Conservation (phyloP, 2,888 invertebrate genomes). For the Nomada lathburiana region DNA sequence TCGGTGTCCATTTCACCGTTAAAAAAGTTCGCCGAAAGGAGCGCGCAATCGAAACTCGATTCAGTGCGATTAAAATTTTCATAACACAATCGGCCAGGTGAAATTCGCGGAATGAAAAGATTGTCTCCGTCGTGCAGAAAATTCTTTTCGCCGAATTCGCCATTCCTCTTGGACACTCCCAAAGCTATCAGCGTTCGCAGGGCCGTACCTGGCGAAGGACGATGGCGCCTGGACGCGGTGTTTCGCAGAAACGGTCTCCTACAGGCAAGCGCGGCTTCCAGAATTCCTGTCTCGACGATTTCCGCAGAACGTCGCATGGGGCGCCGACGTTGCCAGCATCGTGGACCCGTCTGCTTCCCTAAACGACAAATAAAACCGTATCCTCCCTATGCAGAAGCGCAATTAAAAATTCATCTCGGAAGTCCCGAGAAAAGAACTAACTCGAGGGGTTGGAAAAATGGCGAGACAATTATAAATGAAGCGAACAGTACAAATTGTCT, state of each 20-base stretch:
- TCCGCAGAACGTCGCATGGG: constrained; percentile 45
- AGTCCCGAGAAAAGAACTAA: background rate
- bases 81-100: background rate
- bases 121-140: background rate
- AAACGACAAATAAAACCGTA: background rate
- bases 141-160: constrained; percentile 14
- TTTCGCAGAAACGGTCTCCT: constrained; percentile 48
- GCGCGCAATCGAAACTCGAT: background rate
- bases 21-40: background rate
- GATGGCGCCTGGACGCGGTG: constrained; percentile 31
- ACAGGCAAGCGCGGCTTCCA: constrained; percentile 37
- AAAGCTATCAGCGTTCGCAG: background rate
- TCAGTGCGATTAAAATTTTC: background rate
- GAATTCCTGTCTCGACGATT: constrained; percentile 55
- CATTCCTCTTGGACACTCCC: constrained; percentile 18
- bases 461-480: background rate
- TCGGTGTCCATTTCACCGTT: too few relatives aligned
- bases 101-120: background rate
- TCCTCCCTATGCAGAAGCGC: background rate
- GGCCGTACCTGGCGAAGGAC: constrained; percentile 31
- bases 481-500: background rate
- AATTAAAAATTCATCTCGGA: background rate
- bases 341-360: background rate
- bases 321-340: constrained; percentile 5
- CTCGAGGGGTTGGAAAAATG: background rate